Evolutionary conservation across 2,888 invertebrate species (phyloP).

Genomic region (Amblyteles armatorius): DNA sequence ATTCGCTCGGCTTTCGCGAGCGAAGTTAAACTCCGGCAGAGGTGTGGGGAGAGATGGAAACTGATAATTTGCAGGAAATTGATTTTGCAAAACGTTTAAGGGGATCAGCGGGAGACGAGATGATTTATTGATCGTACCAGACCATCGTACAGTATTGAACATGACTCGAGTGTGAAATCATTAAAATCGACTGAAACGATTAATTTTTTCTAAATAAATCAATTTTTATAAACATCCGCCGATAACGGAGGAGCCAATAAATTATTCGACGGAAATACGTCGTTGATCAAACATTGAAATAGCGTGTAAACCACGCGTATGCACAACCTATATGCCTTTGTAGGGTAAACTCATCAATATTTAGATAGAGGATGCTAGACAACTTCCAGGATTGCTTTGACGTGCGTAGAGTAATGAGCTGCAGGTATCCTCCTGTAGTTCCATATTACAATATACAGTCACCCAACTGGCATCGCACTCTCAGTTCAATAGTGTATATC

Average conservation of each 20-base stretch:
- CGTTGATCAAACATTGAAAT: neutral
- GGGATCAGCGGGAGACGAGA: neutral
- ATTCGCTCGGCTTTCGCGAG: slow-evolving; percentile 31
- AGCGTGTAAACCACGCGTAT: neutral
- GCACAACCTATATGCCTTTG: neutral
- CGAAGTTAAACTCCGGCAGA: slow-evolving; percentile 4
- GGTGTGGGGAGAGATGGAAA: neutral
- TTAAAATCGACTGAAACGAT: neutral
- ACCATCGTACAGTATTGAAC: neutral
- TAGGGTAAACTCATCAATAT: neutral
- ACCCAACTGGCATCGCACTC: neutral
- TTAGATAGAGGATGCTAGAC: neutral
- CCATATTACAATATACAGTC: neutral
- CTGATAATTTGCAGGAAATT: neutral
- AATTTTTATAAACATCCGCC: neutral
- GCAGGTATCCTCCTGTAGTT: neutral
- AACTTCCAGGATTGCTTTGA: slow-evolving; percentile 43
- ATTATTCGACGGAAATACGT: neutral
- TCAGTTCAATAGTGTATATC: neutral
- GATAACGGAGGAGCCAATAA: neutral
- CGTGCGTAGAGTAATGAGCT: neutral
- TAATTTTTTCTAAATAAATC: neutral
- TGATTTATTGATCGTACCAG: neutral
- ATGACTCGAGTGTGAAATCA: neutral
- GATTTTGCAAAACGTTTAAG: neutral